These are phyloP conservation scores for Trachelus troglodyta DNA, from an alignment of 2,888 invertebrate species.

Conservation along the genomic window DNA sequence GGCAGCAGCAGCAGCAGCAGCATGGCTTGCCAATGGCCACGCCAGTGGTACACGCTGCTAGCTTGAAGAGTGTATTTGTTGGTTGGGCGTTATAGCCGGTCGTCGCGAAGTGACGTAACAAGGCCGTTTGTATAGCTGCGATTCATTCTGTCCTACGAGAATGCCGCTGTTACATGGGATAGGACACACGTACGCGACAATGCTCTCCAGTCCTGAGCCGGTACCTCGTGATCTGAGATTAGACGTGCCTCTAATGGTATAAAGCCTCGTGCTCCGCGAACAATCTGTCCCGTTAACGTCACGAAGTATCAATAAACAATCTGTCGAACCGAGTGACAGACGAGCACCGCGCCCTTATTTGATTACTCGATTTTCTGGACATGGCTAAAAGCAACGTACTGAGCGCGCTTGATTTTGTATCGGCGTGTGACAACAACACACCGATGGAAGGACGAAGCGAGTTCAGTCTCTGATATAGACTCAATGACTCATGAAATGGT, in stretches of 20 bases:
- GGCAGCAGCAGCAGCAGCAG: too few species aligned
- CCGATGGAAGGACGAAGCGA: background rate
- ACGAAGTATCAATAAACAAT: background rate
- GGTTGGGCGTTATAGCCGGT: background rate
- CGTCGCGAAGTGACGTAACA: slow-evolving; percentile 16
- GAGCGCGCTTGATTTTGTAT: background rate
- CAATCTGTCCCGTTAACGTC: background rate
- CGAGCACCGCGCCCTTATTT: background rate
- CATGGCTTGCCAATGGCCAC: background rate
- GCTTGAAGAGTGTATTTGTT: background rate
- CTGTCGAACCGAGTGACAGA: background rate
- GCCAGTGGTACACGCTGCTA: background rate
- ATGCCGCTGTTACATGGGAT: background rate
- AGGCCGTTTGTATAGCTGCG: slow-evolving; percentile 15
- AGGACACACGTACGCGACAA: background rate
- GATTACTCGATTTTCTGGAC: background rate
- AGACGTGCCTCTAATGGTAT: background rate
- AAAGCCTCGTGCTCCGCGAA: background rate
- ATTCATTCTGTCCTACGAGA: slow-evolving; percentile 13
- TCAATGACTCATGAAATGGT: background rate
- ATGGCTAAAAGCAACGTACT: background rate
- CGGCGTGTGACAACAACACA: background rate
- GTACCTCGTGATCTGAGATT: background rate
- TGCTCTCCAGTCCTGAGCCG: background rate
- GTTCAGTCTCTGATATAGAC: background rate